Evolutionary conservation across 2,888 invertebrate species (phyloP).

Genomic region (Drosophila austrosaltans): DNA sequence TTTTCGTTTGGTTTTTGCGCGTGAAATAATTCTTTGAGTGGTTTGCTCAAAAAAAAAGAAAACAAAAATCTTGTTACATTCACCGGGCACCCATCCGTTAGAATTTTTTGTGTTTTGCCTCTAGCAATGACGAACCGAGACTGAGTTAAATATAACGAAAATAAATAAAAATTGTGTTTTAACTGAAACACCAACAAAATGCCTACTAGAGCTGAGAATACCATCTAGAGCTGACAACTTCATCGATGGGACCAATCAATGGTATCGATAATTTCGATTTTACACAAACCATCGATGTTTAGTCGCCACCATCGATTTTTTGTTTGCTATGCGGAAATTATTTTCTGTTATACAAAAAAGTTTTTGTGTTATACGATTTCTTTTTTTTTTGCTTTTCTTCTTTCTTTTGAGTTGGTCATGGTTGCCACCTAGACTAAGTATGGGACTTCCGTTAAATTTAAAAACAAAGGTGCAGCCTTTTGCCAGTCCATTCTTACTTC

Average conservation of each 20-base stretch:
- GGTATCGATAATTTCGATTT: too few relatives aligned
- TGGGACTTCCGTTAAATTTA: not conserved
- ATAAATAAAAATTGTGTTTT: not conserved
- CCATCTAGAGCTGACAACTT: too few relatives aligned
- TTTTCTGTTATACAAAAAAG: too few relatives aligned
- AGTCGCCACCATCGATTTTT: too few relatives aligned
- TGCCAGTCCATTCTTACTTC: too few relatives aligned
- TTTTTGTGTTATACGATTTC: too few relatives aligned
- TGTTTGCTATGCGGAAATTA: too few relatives aligned
- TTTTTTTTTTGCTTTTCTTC: too few relatives aligned
- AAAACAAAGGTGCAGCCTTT: slow-evolving; percentile 6
- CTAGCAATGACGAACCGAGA: slow-evolving; percentile 2
- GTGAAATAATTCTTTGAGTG: slow-evolving; percentile 49
- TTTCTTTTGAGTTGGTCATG: too few relatives aligned
- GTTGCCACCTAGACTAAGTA: not conserved
- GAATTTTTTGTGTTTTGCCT: slow-evolving; percentile 3
- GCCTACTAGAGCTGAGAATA: not conserved
- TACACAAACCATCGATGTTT: too few relatives aligned
- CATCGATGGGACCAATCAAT: too few relatives aligned
- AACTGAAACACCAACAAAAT: not conserved
- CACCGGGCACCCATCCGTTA: slow-evolving; percentile 12
- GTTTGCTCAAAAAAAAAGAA: slow-evolving; percentile 7
- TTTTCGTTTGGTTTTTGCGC: slow-evolving; percentile 57
- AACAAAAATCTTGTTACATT: slow-evolving; percentile 10
- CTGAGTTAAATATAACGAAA: not conserved